Conservation (phyloP, 2,797 vertebrate genomes). For the Peromyscus nudipes region DNA sequence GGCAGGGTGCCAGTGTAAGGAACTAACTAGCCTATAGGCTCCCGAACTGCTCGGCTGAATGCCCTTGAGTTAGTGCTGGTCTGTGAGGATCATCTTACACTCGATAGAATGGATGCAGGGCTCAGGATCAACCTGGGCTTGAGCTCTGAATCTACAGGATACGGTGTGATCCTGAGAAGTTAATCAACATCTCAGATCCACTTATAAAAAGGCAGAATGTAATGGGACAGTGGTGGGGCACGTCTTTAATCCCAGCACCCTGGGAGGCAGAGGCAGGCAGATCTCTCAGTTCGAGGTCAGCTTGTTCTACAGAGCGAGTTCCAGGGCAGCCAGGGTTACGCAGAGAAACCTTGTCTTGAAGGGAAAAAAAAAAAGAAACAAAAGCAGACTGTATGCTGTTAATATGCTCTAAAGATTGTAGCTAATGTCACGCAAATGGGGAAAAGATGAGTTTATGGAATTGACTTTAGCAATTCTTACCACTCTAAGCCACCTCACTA, state of each 20-base stretch:
- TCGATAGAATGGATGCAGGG: not conserved
- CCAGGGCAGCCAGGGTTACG: not conserved
- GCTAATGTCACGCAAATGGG: rapidly evolving
- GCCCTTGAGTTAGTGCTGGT: not conserved
- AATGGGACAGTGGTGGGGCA: not conserved
- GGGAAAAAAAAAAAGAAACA: not conserved
- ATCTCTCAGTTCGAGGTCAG: not conserved
- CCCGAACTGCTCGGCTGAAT: not conserved
- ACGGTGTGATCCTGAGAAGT: not conserved
- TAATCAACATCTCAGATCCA: not conserved
- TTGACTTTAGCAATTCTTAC: not conserved
- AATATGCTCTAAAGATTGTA: rapidly evolving
- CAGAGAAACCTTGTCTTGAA: not conserved
- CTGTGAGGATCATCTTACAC: not conserved
- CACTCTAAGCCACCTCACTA: not conserved
- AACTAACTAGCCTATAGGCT: not conserved
- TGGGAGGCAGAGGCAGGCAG: not conserved
- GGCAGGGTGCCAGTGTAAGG: not conserved
- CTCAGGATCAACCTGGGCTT: not conserved
- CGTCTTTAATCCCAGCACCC: not conserved
- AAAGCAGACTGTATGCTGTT: not conserved
- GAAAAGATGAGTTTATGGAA: not conserved
- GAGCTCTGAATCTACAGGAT: not conserved
- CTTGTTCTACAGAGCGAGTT: too few relatives aligned
- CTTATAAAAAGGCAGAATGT: not conserved